Evolutionary conservation across 2,888 invertebrate genomes (phyloP).

Genomic region (Griposia aprilina): DNA sequence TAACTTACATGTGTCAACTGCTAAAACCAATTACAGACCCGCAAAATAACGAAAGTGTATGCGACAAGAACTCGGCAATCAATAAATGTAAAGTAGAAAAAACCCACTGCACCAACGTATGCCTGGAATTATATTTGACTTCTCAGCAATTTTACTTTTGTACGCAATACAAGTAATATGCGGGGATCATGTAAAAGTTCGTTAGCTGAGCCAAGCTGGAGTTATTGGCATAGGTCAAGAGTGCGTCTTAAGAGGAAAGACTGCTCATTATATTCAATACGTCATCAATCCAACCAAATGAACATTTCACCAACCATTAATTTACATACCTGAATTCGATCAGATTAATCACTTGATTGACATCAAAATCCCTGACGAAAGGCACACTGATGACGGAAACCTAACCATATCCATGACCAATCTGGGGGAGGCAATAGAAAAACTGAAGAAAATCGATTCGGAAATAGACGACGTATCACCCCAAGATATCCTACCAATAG

Average conservation of each 20-base stretch:
- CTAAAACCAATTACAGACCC: conserved; percentile 8
- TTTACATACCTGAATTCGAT: conserved; percentile 2
- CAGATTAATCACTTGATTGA: conserved; percentile 14
- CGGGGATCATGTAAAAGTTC: conserved; percentile 11
- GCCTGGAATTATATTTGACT: conserved; percentile 7
- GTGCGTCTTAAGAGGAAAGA: conserved; percentile 15
- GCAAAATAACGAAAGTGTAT: conserved; percentile 8
- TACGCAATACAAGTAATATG: conserved; percentile 22
- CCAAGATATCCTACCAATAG: conserved; percentile 19
- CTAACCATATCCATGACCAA: conserved; percentile 8
- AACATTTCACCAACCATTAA: conserved; percentile 12
- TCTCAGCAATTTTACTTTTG: conserved; percentile 15
- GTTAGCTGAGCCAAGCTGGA: conserved; percentile 14
- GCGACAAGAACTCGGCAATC: not conserved
- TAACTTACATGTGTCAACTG: conserved; percentile 1
- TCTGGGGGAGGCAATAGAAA: conserved; percentile 1
- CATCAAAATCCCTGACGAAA: conserved; percentile 11
- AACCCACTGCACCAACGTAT: conserved; percentile 2
- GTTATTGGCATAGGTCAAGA: conserved; percentile 10
- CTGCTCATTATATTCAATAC: conserved; percentile 22
- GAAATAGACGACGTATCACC: not conserved
- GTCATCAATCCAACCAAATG: conserved; percentile 12
- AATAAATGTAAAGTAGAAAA: conserved; percentile 1
- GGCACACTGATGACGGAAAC: not conserved
- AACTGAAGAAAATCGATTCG: conserved; percentile 9